A percentile compares a stretch with the other conserved stretches of the same genome.
Evolutionary conservation across 2,888 invertebrate genomes (phyloP).

Genomic region (Leucophora obtusa): DNA sequence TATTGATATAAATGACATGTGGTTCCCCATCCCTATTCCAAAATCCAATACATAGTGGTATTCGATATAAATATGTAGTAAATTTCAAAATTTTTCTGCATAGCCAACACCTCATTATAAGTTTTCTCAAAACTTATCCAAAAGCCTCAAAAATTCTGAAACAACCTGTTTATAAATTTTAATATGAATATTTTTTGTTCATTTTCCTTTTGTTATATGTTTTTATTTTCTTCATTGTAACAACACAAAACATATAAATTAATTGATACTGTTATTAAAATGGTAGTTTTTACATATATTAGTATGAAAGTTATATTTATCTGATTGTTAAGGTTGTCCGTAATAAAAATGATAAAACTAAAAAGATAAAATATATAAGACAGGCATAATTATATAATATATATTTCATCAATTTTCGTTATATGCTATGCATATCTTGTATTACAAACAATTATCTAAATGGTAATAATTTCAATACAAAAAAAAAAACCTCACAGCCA

Average conservation of each 20-base stretch:
- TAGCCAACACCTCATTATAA: too few species aligned
- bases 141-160: not conserved
- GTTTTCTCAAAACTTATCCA: not conserved
- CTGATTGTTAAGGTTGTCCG: constrained; percentile 27
- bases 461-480: too few species aligned
- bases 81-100: too few species aligned
- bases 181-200: not conserved
- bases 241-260: constrained; percentile 31
- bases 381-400: not conserved
- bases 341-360: constrained; percentile 7
- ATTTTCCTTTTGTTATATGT: constrained; percentile 6
- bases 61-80: too few species aligned
- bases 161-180: not conserved
- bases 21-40: too few species aligned
- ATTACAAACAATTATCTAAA: too few species aligned
- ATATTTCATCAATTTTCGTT: not conserved
- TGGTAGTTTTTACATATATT: constrained; percentile 11
- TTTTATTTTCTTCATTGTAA: constrained; percentile 26
- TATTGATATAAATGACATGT: too few species aligned
- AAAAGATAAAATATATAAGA: constrained; percentile 3
- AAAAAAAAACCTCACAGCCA: too few species aligned
- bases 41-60: too few species aligned
- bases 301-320: constrained; percentile 23
- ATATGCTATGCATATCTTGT: too few species aligned
- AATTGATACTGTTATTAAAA: constrained; percentile 27